Percentiles rank a stretch among this genome's conserved stretches.
These are phyloP conservation scores for Acestrorhynchus altus DNA, from an alignment of 2,797 vertebrate species.

Conservation along the genomic window DNA sequence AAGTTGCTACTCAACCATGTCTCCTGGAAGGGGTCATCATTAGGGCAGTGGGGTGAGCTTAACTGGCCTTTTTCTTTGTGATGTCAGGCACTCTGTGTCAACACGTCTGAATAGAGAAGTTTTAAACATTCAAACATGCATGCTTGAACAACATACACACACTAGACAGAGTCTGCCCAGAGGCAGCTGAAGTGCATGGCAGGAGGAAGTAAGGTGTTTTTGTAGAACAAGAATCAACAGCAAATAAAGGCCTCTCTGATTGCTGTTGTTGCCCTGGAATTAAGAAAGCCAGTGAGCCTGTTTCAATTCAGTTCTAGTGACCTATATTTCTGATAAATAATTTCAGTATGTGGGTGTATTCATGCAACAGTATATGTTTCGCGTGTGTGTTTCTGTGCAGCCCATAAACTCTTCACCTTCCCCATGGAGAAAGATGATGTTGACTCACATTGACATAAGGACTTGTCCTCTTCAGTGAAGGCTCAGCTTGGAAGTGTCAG, in stretches of 20 bases:
- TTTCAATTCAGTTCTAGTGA: conserved; percentile 13
- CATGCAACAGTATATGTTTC: conserved; percentile 31
- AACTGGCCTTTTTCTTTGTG: conserved; percentile 33
- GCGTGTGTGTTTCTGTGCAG: conserved; percentile 13
- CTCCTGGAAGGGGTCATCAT: conserved; percentile 44
- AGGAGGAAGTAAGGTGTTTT: conserved; percentile 45
- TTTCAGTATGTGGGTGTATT: conserved; percentile 33
- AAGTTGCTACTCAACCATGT: conserved; percentile 17
- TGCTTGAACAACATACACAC: conserved; percentile 1
- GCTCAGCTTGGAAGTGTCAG: conserved; percentile 12
- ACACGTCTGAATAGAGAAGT: conserved; percentile 46
- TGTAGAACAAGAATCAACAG: conserved; percentile 31
- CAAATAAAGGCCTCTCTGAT: conserved; percentile 12
- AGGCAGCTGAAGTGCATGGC: conserved; percentile 34
- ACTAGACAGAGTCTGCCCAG: conserved; percentile 35
- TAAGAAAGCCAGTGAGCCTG: neutral
- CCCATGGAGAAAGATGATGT: conserved; percentile 47
- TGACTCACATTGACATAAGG: conserved; percentile 18
- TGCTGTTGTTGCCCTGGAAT: conserved; percentile 3
- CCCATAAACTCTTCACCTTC: conserved; percentile 45
- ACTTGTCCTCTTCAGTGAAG: conserved; percentile 23
- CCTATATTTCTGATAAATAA: conserved; percentile 38
- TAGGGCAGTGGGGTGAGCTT: conserved; percentile 28
- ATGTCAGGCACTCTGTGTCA: conserved; percentile 48
- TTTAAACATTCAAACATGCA: conserved; percentile 33